Percentiles rank a stretch among this genome's conserved stretches.
Evolutionary conservation across 1,140 invertebrate genomes (phyloP).

Genomic region (Brachionus angularis): DNA sequence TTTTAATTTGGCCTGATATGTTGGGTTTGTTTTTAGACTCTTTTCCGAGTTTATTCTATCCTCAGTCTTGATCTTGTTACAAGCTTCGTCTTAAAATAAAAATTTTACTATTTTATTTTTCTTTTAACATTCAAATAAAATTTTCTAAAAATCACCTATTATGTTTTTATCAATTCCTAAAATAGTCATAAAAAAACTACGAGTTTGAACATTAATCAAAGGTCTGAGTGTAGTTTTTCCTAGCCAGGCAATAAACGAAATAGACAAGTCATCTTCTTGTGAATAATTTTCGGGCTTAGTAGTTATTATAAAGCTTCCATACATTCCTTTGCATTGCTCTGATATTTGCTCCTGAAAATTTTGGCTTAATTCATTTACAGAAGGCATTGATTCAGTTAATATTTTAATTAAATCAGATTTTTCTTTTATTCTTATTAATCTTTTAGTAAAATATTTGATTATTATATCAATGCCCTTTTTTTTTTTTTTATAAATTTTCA

Average conservation of each 20-base stretch:
- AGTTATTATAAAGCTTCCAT: constrained; percentile 36
- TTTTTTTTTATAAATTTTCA: too few relatives aligned
- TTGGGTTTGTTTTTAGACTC: constrained; percentile 20
- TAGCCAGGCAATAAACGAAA: constrained; percentile 35
- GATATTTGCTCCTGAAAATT: constrained; percentile 33
- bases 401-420: constrained; percentile 22
- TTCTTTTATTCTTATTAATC: background rate
- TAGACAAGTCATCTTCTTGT: background rate
- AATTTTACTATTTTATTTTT: constrained; percentile 29
- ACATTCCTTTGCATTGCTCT: constrained; percentile 1
- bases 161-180: background rate
- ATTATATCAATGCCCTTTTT: constrained; percentile 28
- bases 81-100: too few relatives aligned
- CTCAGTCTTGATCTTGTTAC: background rate
- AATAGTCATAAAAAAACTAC: constrained; percentile 32
- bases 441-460: constrained; percentile 30
- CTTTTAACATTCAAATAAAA: too few relatives aligned
- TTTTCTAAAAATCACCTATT: too few relatives aligned
- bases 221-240: constrained; percentile 29
- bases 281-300: constrained; percentile 6
- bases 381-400: constrained; percentile 36
- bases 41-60: constrained; percentile 43
- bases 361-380: background rate
- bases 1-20: constrained; percentile 3
- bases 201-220: constrained; percentile 31